These are phyloP conservation scores for Colaptes auratus DNA, from an alignment of 2,113 vertebrate genomes.

Conservation along the genomic window DNA sequence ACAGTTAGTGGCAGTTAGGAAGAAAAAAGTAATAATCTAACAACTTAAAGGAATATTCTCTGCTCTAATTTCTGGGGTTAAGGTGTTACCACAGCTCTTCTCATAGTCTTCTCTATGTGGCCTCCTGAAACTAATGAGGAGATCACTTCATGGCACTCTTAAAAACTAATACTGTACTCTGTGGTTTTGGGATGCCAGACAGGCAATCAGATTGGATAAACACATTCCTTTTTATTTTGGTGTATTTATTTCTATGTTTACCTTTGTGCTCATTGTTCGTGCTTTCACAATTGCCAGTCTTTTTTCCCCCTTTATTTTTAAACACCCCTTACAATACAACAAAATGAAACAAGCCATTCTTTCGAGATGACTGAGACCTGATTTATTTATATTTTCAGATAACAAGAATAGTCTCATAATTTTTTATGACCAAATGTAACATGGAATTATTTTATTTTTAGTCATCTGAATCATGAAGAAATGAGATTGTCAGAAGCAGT, in stretches of 20 bases:
- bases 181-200: neutral
- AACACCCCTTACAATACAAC: neutral
- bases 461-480: neutral
- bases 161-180: neutral
- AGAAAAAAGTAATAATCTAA: neutral
- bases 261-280: neutral
- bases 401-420: neutral
- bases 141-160: neutral
- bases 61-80: neutral
- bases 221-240: neutral
- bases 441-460: neutral
- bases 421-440: neutral
- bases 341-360: neutral
- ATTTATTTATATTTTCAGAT: neutral
- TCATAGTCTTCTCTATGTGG: neutral
- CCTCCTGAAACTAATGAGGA: neutral
- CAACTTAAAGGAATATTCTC: neutral
- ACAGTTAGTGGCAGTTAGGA: conserved; percentile 41
- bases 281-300: neutral
- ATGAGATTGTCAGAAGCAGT: neutral
- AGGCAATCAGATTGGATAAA: neutral
- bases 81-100: neutral
- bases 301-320: neutral
- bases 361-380: neutral
- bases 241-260: neutral